phyloP scores from a whole-genome alignment of 1,140 invertebrate species.

The Latrodectus geometricus region DNA sequence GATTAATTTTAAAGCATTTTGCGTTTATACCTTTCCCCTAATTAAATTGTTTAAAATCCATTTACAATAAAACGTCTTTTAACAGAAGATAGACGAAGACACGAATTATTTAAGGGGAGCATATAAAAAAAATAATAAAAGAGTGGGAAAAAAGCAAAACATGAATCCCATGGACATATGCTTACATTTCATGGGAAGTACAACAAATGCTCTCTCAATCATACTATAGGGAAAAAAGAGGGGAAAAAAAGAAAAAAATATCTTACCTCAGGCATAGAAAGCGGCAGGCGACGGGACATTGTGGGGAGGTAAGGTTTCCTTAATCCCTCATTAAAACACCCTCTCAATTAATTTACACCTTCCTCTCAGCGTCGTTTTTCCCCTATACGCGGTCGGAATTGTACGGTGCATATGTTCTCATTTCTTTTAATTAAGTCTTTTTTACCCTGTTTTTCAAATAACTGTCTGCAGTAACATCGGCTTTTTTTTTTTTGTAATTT shows the following conservation, averaged over 20 bases:
- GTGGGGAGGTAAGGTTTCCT: neutral
- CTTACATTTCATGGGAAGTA: neutral
- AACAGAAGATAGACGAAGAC: neutral
- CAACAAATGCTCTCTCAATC: neutral
- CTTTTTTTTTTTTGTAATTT: neutral
- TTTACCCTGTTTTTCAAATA: neutral
- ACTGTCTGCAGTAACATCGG: neutral
- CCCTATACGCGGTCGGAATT: neutral
- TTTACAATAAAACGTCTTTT: neutral
- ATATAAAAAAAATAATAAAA: neutral
- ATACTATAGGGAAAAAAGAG: too few relatives aligned
- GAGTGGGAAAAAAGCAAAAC: neutral
- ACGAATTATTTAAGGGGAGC: neutral
- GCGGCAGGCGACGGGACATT: too few relatives aligned
- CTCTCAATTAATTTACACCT: constrained; percentile 31
- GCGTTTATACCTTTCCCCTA: neutral
- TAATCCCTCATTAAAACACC: constrained; percentile 13
- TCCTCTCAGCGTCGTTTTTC: neutral
- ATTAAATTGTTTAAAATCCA: constrained; percentile 20
- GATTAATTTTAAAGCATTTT: too few relatives aligned
- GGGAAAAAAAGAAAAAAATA: too few relatives aligned
- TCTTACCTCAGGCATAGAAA: too few relatives aligned
- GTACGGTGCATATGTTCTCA: neutral
- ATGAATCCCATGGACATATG: too few relatives aligned
- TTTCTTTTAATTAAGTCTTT: neutral